Evolutionary conservation across 2,797 vertebrate genomes (phyloP).

Genomic region (Acanthis flammea): DNA sequence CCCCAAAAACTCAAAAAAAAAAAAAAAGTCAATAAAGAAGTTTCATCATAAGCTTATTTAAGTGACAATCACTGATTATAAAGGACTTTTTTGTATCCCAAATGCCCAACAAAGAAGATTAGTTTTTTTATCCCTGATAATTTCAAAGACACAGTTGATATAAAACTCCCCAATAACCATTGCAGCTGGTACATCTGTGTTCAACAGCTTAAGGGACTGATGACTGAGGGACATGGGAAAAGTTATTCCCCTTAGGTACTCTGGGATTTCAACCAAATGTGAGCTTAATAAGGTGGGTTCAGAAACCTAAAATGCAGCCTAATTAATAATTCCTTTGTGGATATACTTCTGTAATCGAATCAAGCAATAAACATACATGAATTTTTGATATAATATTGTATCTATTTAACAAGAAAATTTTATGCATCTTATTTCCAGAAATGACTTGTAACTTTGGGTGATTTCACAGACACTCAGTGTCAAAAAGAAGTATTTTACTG

Average conservation of each 20-base stretch:
- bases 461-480: not conserved
- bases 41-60: not conserved
- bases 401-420: not conserved
- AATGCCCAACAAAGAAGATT: accelerated
- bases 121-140: not conserved
- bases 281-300: not conserved
- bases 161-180: not conserved
- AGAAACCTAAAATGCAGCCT: not conserved
- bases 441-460: not conserved
- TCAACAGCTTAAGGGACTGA: not conserved
- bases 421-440: not conserved
- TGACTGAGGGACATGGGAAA: not conserved
- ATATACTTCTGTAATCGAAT: not conserved
- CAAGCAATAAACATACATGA: not conserved
- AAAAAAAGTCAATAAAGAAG: not conserved
- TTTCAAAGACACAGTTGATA: not conserved
- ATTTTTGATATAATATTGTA: not conserved
- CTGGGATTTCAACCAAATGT: not conserved
- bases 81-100: not conserved
- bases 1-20: accelerated
- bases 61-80: not conserved
- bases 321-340: not conserved
- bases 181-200: not conserved
- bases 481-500: not conserved
- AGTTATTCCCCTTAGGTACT: not conserved